Evolutionary conservation across 2,113 vertebrate species (phyloP).

Genomic region (Tylochromis polylepis): DNA sequence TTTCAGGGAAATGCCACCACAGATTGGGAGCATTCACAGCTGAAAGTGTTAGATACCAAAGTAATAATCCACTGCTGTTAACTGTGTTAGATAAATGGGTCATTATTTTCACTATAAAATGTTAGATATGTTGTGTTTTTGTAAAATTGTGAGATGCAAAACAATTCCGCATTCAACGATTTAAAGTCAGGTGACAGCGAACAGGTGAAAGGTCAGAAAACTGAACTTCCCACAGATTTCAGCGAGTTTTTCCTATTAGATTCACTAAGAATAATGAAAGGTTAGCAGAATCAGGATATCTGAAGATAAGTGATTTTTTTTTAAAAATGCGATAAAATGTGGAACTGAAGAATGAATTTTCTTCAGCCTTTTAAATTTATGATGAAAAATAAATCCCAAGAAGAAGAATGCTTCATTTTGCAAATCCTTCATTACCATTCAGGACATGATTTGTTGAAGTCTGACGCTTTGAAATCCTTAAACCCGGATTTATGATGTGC

Average conservation of each 20-base stretch:
- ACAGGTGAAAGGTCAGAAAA: background rate
- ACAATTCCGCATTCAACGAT: background rate
- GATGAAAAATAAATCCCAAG: background rate
- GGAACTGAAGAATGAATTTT: background rate
- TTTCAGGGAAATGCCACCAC: conserved; percentile 1
- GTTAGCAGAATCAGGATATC: background rate
- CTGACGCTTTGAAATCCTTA: background rate
- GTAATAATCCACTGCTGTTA: background rate
- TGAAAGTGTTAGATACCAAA: background rate
- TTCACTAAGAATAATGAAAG: background rate
- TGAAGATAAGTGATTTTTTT: background rate
- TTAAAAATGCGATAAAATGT: background rate
- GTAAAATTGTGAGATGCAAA: background rate
- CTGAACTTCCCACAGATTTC: background rate
- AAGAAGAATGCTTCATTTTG: background rate
- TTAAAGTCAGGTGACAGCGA: background rate
- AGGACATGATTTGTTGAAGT: background rate
- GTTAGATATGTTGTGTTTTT: background rate
- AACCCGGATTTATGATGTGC: background rate
- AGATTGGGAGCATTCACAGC: background rate
- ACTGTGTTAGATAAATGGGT: background rate
- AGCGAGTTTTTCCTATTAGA: background rate
- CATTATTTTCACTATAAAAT: background rate
- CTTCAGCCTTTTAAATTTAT: background rate
- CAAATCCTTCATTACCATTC: background rate